Percentiles rank a stretch among this genome's conserved stretches.
Conservation (phyloP, 2,888 invertebrate species). For the Dorcus hopei region DNA sequence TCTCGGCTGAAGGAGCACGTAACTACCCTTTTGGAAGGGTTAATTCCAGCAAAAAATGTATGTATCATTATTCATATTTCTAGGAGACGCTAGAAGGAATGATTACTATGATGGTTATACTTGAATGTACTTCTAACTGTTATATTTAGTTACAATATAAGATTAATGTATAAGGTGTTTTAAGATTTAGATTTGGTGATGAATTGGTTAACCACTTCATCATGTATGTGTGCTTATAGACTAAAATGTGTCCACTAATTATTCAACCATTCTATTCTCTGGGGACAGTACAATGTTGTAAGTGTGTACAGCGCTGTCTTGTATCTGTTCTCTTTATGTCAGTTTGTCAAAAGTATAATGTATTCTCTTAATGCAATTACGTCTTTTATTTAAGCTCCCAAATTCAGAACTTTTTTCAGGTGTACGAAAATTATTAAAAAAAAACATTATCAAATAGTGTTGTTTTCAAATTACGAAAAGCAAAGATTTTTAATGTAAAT, state of each 20-base stretch:
- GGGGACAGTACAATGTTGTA: neutral
- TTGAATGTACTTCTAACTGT: slow-evolving; percentile 17
- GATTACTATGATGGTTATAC: slow-evolving; percentile 28
- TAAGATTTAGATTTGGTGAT: slow-evolving; percentile 23
- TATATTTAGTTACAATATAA: slow-evolving; percentile 20
- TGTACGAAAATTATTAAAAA: too few species aligned
- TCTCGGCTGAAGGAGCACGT: neutral
- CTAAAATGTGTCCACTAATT: slow-evolving; percentile 10
- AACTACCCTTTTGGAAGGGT: neutral
- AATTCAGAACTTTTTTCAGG: too few species aligned
- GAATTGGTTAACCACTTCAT: slow-evolving; percentile 41
- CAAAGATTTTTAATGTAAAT: too few species aligned
- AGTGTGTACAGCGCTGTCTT: slow-evolving; percentile 18
- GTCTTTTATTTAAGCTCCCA: slow-evolving; percentile 24
- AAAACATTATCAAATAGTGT: too few species aligned
- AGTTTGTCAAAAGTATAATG: slow-evolving; percentile 39
- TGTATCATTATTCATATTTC: neutral
- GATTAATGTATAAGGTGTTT: slow-evolving; percentile 24
- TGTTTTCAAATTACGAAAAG: too few species aligned
- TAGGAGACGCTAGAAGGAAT: slow-evolving; percentile 14
- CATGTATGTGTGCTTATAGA: slow-evolving; percentile 24
- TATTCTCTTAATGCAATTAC: slow-evolving; percentile 45
- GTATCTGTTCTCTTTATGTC: slow-evolving; percentile 34
- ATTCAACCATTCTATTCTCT: slow-evolving; percentile 2
- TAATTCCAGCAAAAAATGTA: neutral